phyloP scores from a whole-genome alignment of 2,113 vertebrate species.

The Xyrauchen texanus region DNA sequence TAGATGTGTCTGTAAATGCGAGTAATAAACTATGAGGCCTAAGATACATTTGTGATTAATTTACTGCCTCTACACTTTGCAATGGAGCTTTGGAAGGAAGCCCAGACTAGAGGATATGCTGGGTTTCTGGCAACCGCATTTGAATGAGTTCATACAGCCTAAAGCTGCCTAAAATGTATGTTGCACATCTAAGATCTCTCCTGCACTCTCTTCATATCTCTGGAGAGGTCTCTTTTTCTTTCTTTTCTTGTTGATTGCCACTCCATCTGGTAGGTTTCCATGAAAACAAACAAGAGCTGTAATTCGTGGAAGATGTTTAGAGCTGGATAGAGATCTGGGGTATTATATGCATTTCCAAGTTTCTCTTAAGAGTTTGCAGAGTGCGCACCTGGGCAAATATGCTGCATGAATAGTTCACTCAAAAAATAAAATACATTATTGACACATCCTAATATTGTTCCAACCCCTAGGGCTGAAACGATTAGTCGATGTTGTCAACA shows the following conservation, averaged over 20 bases:
- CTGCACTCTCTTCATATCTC: slow-evolving; percentile 64
- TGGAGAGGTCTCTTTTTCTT: slow-evolving; percentile 57
- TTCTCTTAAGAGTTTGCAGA: not conserved
- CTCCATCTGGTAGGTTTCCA: slow-evolving; percentile 58
- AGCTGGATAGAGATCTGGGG: slow-evolving; percentile 30
- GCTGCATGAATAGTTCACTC: too few relatives aligned
- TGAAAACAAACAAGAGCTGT: slow-evolving; percentile 56
- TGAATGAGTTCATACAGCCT: slow-evolving; percentile 61
- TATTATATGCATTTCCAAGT: slow-evolving; percentile 33
- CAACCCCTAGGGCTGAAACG: too few relatives aligned
- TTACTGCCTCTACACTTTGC: slow-evolving; percentile 58
- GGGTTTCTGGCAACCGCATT: slow-evolving; percentile 54
- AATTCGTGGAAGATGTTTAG: slow-evolving; percentile 49
- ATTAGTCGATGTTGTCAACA: too few relatives aligned
- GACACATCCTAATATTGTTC: too few relatives aligned
- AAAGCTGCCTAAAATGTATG: slow-evolving; percentile 61
- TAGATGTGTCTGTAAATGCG: slow-evolving; percentile 49
- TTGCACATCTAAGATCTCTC: slow-evolving; percentile 59
- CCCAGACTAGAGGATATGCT: slow-evolving; percentile 61
- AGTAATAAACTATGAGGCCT: slow-evolving; percentile 56
- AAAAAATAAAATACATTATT: too few relatives aligned
- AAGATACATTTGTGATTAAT: slow-evolving; percentile 62
- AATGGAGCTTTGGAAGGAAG: slow-evolving; percentile 58
- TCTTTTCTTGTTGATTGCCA: slow-evolving; percentile 55
- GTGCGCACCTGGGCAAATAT: not conserved